These are phyloP conservation scores for Microcebus ravelobensis DNA, from an alignment of 2,113 vertebrate genomes.

Conservation along the genomic window DNA sequence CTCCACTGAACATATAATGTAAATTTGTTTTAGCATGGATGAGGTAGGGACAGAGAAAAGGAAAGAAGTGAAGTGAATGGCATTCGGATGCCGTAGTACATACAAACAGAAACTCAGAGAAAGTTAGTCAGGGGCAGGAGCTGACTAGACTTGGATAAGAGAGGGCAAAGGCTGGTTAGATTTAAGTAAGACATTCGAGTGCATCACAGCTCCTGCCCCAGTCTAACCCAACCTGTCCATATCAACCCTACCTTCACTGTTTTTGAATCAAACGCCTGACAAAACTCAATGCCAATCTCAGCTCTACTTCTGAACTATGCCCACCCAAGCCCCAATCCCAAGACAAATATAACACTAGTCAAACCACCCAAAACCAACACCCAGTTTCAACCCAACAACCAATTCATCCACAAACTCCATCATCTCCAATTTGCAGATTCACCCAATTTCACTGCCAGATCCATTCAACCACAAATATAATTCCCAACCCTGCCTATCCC, in stretches of 20 bases:
- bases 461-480: not conserved
- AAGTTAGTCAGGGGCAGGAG: not conserved
- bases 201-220: not conserved
- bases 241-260: not conserved
- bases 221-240: not conserved
- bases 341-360: not conserved
- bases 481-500: not conserved
- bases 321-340: not conserved
- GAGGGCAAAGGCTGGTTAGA: too few species aligned
- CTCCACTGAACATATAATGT: not conserved
- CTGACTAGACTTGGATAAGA: too few species aligned
- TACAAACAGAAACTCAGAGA: not conserved
- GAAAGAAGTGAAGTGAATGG: not conserved
- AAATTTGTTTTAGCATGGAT: not conserved
- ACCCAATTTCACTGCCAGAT: not conserved
- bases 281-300: not conserved
- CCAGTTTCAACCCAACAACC: not conserved
- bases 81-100: not conserved
- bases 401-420: not conserved
- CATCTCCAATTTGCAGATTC: not conserved
- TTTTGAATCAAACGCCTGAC: not conserved
- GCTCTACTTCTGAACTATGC: not conserved
- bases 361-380: not conserved
- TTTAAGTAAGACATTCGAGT: too few species aligned
- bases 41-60: not conserved